Base-by-base conservation (phyloP, 2,888 invertebrate species). In the Stenotaenia linearis region DNA sequence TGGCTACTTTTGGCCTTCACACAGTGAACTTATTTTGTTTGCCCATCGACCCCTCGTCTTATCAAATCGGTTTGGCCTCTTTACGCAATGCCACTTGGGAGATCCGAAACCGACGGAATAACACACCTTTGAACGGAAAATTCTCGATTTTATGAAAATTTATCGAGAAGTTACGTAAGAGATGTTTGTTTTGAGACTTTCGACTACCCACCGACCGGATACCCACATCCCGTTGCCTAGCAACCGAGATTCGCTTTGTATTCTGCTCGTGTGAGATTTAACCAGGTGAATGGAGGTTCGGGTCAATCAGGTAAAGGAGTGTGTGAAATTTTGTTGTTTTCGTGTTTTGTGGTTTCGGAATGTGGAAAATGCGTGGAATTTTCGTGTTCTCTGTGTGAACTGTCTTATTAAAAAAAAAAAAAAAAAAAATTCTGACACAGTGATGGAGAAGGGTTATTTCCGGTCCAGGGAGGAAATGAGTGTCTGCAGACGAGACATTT, bases 21-120 rank as follows among this genome's bases (percentile, higher is more conserved):
- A 69, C 69, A 69, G 69, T 69, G 69, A 69, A 69, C 69, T 69
- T 69, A 69, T 69, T 69, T 69, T 69, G 69, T 28, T 69, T 28
- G 69, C 69, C 69, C 69, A 69, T 69, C 69, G 69, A 69, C 69
- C 69, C 69, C 69, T 69, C 69, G 69, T 69, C 69, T 69, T 69
- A 69, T 69, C 69, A 69, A 69, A 69, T 69, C 69, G 69, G 69
- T 69, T 69, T 69, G 69, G 69, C 69, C 69, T 69, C 69, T 69
- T 69, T 69, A 69, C 69, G 69, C 69, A 69, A 69, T 69, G 69
- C 69, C 69, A 69, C 15, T n/a, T 28, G 69, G 69, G 69, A 69
- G 69, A 69, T 69, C 6, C 69, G n/a, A 10, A 69, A 28, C 69
- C 25, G 28, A 69, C 25, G 69, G 69, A 69, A 69, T 4, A 7